A percentile compares a stretch with the other conserved stretches of the same genome.
phyloP scores from a whole-genome alignment of 2,888 invertebrate genomes.

The Petrolisthes cinctipes region DNA sequence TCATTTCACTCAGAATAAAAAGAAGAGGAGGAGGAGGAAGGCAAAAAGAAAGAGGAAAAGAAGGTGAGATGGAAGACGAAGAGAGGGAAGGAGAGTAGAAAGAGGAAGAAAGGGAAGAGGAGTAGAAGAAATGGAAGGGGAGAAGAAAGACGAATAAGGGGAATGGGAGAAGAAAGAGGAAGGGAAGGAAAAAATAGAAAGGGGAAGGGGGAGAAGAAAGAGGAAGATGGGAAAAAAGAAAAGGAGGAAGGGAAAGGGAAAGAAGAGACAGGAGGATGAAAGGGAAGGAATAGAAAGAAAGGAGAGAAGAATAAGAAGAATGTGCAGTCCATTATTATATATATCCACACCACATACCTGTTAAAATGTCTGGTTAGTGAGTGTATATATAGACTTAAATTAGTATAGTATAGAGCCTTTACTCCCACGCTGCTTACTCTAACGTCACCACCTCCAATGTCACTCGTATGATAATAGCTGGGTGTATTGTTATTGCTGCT shows the following conservation, averaged over 20 bases:
- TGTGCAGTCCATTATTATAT: too few relatives aligned
- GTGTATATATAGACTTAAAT: constrained; percentile 22
- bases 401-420: neutral
- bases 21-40: neutral
- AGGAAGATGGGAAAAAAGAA: neutral
- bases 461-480: neutral
- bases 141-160: neutral
- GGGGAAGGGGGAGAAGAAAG: neutral
- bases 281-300: neutral
- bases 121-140: neutral
- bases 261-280: too few relatives aligned
- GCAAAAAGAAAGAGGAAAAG: too few relatives aligned
- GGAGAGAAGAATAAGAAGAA: neutral
- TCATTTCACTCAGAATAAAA: neutral
- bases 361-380: neutral
- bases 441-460: too few relatives aligned
- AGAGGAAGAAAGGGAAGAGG: too few relatives aligned
- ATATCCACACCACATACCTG: neutral
- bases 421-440: too few relatives aligned
- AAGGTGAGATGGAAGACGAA: too few relatives aligned
- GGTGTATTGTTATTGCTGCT: neutral
- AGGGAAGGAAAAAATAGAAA: neutral
- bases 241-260: neutral
- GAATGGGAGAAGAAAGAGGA: neutral
- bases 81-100: neutral